Evolutionary conservation across 2,113 vertebrate species (phyloP).

Genomic region (Gadus chalcogrammus): DNA sequence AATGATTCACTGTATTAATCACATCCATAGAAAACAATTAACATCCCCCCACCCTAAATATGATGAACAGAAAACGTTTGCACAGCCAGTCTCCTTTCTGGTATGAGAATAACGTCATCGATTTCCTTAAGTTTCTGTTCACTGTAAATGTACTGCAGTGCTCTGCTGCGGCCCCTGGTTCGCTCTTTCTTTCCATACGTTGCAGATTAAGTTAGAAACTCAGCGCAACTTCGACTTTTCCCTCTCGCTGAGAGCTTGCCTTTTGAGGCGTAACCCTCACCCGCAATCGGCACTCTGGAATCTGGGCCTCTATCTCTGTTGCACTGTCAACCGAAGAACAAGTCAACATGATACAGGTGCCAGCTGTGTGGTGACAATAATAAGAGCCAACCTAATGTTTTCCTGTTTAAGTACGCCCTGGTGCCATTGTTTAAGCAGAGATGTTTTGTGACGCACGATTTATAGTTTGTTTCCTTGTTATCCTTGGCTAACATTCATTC

Average conservation of each 20-base stretch:
- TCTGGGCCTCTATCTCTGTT: not conserved
- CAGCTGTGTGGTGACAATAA: too few relatives aligned
- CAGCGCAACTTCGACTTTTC: too few relatives aligned
- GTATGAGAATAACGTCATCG: too few relatives aligned
- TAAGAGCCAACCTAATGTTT: too few relatives aligned
- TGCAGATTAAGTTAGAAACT: too few relatives aligned
- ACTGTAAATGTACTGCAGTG: constrained; percentile 6
- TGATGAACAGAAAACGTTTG: not conserved
- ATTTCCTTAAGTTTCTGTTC: constrained; percentile 46
- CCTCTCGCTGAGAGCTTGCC: constrained; percentile 17
- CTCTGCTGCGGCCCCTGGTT: not conserved
- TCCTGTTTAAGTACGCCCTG: too few relatives aligned
- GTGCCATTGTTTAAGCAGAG: too few relatives aligned
- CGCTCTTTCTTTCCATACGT: constrained; percentile 34
- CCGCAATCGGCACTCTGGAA: constrained; percentile 29
- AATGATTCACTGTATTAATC: not conserved
- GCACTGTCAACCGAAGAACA: too few relatives aligned
- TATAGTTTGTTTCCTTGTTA: too few relatives aligned
- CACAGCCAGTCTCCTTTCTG: too few relatives aligned
- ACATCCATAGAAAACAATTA: not conserved
- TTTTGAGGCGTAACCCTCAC: not conserved
- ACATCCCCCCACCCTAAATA: not conserved
- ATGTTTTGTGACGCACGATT: too few relatives aligned
- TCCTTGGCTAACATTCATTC: too few relatives aligned
- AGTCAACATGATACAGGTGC: constrained; percentile 9